Evolutionary conservation across 2,797 vertebrate genomes (phyloP).

Genomic region (Erithacus rubecula): DNA sequence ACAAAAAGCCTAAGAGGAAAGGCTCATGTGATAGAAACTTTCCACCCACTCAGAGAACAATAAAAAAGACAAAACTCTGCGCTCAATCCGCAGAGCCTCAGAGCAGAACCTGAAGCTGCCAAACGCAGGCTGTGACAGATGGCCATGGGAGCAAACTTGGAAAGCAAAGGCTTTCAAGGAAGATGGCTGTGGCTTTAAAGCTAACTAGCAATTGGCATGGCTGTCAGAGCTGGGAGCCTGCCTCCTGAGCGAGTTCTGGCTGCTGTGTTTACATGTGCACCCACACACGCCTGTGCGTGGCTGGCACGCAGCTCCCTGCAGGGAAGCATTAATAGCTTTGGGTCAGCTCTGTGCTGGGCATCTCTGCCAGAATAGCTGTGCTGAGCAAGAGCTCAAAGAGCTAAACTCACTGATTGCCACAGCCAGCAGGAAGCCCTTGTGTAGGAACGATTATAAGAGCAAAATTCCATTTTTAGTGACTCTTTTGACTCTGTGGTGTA

Average conservation of each 20-base stretch:
- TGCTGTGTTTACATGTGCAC: background rate
- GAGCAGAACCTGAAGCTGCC: conserved; percentile 43
- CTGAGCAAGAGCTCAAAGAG: conserved; percentile 41
- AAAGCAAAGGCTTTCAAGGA: conserved; percentile 58
- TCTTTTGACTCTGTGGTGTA: background rate
- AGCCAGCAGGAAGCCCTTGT: background rate
- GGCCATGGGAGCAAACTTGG: conserved; percentile 49
- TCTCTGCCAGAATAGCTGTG: background rate
- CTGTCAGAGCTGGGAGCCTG: background rate
- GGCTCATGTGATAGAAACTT: background rate
- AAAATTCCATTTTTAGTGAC: conserved; percentile 13
- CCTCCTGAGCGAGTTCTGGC: background rate
- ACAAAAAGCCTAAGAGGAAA: conserved; percentile 30
- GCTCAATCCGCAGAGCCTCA: background rate
- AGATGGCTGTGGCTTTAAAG: conserved; percentile 37
- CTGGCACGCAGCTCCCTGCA: background rate
- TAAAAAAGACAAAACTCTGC: background rate
- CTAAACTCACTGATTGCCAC: background rate
- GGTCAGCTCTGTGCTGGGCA: background rate
- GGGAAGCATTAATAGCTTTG: background rate
- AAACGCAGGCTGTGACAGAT: conserved; percentile 40
- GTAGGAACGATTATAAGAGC: background rate
- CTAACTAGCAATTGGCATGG: background rate
- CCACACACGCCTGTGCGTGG: background rate
- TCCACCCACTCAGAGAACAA: background rate